Evolutionary conservation across 2,797 vertebrate species (phyloP).

Genomic region (Chloroceryle inda): DNA sequence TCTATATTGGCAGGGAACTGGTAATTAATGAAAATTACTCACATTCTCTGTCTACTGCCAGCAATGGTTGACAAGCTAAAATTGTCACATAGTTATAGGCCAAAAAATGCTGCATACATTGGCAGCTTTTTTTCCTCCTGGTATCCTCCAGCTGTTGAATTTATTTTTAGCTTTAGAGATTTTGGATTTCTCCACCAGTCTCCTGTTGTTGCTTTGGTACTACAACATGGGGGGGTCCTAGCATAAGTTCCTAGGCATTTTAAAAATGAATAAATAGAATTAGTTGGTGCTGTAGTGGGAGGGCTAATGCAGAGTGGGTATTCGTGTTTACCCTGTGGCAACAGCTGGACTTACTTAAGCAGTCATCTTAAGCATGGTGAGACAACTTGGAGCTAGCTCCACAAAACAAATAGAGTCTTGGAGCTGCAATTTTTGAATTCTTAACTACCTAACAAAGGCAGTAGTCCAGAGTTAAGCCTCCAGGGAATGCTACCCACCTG

Average conservation of each 20-base stretch:
- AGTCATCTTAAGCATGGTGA: neutral
- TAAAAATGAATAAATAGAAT: neutral
- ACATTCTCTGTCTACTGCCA: slow-evolving; percentile 23
- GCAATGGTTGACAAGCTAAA: slow-evolving; percentile 40
- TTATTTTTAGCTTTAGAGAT: slow-evolving; percentile 43
- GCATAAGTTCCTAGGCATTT: neutral
- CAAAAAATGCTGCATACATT: slow-evolving; percentile 26
- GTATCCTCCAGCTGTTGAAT: slow-evolving; percentile 13
- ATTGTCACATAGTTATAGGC: slow-evolving; percentile 21
- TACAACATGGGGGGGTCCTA: neutral
- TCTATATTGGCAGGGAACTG: slow-evolving; percentile 42
- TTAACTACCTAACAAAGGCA: neutral
- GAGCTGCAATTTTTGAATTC: neutral
- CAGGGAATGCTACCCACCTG: neutral
- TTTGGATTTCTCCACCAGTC: neutral
- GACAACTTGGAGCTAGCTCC: neutral
- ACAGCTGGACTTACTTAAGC: slow-evolving; percentile 25
- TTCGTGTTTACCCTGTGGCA: neutral
- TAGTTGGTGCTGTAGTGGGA: neutral
- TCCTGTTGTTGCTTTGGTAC: neutral
- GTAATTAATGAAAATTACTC: slow-evolving; percentile 57
- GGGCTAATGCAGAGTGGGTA: neutral
- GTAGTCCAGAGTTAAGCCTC: neutral
- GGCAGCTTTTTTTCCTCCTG: slow-evolving; percentile 28
- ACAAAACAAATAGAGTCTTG: neutral